Percentiles rank a stretch among this genome's conserved stretches.
Evolutionary conservation across 2,888 invertebrate genomes (phyloP).

Genomic region (Tenthredo notha): DNA sequence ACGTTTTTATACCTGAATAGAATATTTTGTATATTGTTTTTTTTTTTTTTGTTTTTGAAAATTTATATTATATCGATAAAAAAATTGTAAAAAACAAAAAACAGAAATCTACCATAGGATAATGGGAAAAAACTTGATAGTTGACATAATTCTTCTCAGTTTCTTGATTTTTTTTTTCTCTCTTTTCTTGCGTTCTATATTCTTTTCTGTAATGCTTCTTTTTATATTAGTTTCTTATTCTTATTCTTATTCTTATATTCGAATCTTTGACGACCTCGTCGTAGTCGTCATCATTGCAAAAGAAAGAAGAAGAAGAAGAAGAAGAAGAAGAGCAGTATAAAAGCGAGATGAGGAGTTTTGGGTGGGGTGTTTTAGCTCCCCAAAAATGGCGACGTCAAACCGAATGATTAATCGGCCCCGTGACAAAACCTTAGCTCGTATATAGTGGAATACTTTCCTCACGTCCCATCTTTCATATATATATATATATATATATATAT

Average conservation of each 20-base stretch:
- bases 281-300: background rate
- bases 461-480: constrained; percentile 8
- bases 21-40: no score
- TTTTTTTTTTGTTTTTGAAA: no score
- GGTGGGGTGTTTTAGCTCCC: constrained; percentile 51
- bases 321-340: constrained; percentile 12
- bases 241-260: background rate
- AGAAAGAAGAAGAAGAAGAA: background rate
- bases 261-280: constrained; percentile 27
- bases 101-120: no score
- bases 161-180: background rate
- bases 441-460: constrained; percentile 43
- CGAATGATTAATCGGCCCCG: constrained; percentile 59
- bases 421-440: constrained; percentile 54
- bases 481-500: background rate
- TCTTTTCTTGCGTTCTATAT: background rate
- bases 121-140: no score
- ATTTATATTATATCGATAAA: no score
- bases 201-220: background rate
- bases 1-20: no score
- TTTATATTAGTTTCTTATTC: background rate
- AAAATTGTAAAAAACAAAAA: no score
- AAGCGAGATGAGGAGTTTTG: background rate
- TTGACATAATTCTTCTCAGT: background rate
- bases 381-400: constrained; percentile 58